Base-by-base conservation (phyloP, 2,888 invertebrate species). In the Pherbina coryleti region DNA sequence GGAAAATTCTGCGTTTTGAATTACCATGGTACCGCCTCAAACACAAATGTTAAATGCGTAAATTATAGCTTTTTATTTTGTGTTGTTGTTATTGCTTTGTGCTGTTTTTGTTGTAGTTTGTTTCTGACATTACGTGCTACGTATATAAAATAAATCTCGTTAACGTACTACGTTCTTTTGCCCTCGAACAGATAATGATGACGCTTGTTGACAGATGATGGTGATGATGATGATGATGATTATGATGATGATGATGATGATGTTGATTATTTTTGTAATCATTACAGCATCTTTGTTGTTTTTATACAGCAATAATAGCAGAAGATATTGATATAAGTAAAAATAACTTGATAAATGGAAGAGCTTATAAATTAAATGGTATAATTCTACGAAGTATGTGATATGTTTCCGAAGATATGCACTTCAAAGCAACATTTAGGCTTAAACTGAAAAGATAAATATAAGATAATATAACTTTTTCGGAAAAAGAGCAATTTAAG, bases 101-200 rank as follows among this genome's bases (percentile, higher is more conserved):
- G 49, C 49, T 17, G 11, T 37, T 66, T 19, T 44, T 66, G 34
- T 19, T 49, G 64, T 44, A 25, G 44, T 22, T n/a, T 44, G 49
- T 55, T 53, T 19, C 67, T 67, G 55, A 17, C 28, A 67, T 67
- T 75, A 75, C 75, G 67, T 66, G 75, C 66, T 67, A 14, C 34
- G 66, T 75, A 67, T 67, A 55, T 37, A 67, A 75, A 67, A 67
- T 75, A 75, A 75, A 67, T 66, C 75, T 66, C 67, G 55, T 67
- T 67, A 67, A 75, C 25, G 28, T 55, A 67, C 34, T 55, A 75
- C 37, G 17, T 75, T 53, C 28, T 55, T 37, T 49, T 28, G 19
- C 57, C 57, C 25, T 19, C 51, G 7, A 17, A 69, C 17, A 14
- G 28, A 14, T 49, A 49, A 67, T 67, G 22, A 25, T 67, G 22